A percentile compares a stretch with the other conserved stretches of the same genome.
Evolutionary conservation across 2,113 vertebrate genomes (phyloP).

Genomic region (Onychorhynchus coronatus): DNA sequence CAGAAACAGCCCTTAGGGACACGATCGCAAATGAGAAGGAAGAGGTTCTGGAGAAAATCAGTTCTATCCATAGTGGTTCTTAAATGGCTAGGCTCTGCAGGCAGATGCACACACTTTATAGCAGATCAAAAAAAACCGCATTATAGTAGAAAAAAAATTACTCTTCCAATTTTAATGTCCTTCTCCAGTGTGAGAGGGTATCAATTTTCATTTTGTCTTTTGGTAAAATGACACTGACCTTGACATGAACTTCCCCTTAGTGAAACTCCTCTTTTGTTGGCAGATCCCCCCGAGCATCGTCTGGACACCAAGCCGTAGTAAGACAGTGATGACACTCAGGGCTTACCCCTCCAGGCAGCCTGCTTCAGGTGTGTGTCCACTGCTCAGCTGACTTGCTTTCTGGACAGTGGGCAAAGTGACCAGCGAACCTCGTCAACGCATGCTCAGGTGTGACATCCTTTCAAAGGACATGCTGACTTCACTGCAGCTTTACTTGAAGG

Average conservation of each 20-base stretch:
- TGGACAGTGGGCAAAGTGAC: neutral
- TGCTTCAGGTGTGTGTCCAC: neutral
- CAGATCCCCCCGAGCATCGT: neutral
- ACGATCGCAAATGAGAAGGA: neutral
- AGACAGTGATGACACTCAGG: neutral
- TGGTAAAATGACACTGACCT: neutral
- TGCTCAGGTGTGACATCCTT: fast-evolving
- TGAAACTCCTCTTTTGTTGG: neutral
- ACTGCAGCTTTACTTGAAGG: neutral
- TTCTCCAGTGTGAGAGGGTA: neutral
- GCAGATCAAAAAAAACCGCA: neutral
- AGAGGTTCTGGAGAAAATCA: neutral
- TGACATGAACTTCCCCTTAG: neutral
- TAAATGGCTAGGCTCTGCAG: neutral
- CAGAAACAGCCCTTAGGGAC: neutral
- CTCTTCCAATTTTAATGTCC: neutral
- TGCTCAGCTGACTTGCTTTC: neutral
- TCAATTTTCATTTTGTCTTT: neutral
- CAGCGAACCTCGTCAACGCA: neutral
- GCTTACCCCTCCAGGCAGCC: neutral
- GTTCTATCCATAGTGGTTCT: neutral
- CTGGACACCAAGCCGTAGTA: neutral
- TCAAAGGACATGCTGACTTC: neutral
- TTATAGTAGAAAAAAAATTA: neutral
- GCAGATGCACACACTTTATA: neutral